Conservation (phyloP, 2,888 invertebrate species). For the Andrena dorsata region DNA sequence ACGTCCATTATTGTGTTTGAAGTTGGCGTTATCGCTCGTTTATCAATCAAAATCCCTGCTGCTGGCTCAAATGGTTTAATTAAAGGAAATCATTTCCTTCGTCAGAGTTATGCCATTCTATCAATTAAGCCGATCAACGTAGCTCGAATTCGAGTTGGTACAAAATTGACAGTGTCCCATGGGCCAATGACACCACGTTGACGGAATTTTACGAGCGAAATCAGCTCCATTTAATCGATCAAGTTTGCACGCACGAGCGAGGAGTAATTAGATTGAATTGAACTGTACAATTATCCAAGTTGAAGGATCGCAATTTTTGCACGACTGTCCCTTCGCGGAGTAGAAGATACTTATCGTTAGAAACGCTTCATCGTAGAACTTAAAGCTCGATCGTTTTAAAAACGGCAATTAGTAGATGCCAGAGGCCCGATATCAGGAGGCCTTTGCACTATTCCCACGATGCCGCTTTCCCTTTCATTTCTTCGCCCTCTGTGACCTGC, state of each 20-base stretch:
- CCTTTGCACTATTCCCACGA: slow-evolving; percentile 9
- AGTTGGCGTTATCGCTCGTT: background rate
- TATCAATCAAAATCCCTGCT: background rate
- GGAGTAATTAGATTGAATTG: background rate
- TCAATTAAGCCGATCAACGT: background rate
- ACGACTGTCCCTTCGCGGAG: background rate
- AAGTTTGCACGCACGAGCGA: background rate
- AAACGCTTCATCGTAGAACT: background rate
- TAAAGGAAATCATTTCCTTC: background rate
- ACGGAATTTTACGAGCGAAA: background rate
- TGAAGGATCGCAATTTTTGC: background rate
- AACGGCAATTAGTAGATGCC: background rate
- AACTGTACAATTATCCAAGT: background rate
- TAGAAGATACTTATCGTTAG: background rate
- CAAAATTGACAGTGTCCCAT: background rate
- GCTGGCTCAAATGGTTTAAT: background rate
- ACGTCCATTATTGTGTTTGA: background rate
- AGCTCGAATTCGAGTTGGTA: background rate
- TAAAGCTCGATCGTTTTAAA: background rate
- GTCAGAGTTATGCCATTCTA: background rate
- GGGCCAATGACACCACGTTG: too few species aligned
- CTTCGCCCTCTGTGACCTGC: slow-evolving; percentile 21
- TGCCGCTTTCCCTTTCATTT: slow-evolving; percentile 4
- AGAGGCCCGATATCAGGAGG: background rate
- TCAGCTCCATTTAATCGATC: background rate